Evolutionary conservation across 2,888 invertebrate species (phyloP).

Genomic region (Chirona hameri): DNA sequence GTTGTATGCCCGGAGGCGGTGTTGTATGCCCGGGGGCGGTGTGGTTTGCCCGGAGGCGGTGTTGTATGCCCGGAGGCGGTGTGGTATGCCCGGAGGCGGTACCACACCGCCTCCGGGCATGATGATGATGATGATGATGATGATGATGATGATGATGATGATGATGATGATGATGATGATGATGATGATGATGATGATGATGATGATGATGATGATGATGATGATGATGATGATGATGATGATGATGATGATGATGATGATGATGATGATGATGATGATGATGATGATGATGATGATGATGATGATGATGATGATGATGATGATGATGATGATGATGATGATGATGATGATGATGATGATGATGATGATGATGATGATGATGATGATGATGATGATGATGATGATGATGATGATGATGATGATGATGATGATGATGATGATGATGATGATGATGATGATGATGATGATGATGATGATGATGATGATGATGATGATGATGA

Average conservation of each 20-base stretch:
- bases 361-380: slow-evolving; percentile 13
- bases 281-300: slow-evolving; percentile 22
- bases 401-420: slow-evolving; percentile 8
- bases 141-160: slow-evolving; percentile 22
- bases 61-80: no score
- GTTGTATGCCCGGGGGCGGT: no score
- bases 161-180: slow-evolving; percentile 22
- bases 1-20: no score
- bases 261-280: slow-evolving; percentile 23
- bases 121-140: slow-evolving; percentile 22
- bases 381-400: slow-evolving; percentile 22
- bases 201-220: slow-evolving; percentile 22
- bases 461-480: slow-evolving; percentile 24
- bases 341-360: slow-evolving; percentile 22
- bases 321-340: slow-evolving; percentile 22
- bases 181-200: slow-evolving; percentile 22
- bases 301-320: slow-evolving; percentile 22
- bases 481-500: slow-evolving; percentile 22
- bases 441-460: slow-evolving; percentile 24
- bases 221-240: slow-evolving; percentile 22
- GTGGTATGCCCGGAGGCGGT: no score
- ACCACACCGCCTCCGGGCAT: not conserved
- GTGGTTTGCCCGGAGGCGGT: no score
- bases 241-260: slow-evolving; percentile 22
- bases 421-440: slow-evolving; percentile 22